Conservation (phyloP, 64 coral and sea anemone species). For the Porites lutea region DNA sequence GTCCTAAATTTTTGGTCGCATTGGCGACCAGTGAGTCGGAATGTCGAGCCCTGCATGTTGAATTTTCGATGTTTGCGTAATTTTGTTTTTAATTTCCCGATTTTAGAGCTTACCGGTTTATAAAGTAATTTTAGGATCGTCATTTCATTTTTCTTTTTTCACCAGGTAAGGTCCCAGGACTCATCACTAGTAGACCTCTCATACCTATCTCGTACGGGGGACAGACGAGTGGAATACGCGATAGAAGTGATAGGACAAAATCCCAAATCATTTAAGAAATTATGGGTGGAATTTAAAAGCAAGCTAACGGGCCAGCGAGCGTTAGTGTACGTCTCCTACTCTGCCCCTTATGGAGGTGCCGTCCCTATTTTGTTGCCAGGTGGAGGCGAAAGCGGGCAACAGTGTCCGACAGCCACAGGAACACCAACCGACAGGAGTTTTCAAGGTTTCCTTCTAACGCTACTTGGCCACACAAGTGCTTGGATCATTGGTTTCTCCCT, state of each 20-base stretch:
- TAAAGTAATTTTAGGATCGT: too few relatives aligned
- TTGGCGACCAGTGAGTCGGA: too few relatives aligned
- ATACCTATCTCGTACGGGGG: neutral
- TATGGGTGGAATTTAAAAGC: conserved; percentile 80
- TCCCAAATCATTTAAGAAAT: conserved; percentile 78
- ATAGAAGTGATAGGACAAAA: conserved; percentile 48
- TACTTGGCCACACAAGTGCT: conserved; percentile 89
- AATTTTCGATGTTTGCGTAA: too few relatives aligned
- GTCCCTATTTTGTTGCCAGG: conserved; percentile 16
- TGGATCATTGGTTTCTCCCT: conserved; percentile 91
- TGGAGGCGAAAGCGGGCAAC: neutral
- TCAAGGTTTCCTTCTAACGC: conserved; percentile 58
- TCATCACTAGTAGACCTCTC: conserved; percentile 31
- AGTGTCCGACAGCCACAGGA: conserved; percentile 23
- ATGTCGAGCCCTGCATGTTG: too few relatives aligned
- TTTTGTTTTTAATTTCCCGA: too few relatives aligned
- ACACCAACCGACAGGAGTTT: conserved; percentile 27
- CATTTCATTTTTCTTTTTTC: too few relatives aligned
- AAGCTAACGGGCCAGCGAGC: conserved; percentile 71
- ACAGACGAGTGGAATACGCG: conserved; percentile 64
- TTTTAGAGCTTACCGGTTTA: too few relatives aligned
- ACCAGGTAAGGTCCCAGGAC: conserved; percentile 74
- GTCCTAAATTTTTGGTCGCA: too few relatives aligned
- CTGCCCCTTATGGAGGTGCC: conserved; percentile 10
- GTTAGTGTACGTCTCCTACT: conserved; percentile 73